Percentiles rank a stretch among this genome's conserved stretches.
These are phyloP conservation scores for Myotis pilosus DNA, from an alignment of 2,797 vertebrate species.

Conservation along the genomic window DNA sequence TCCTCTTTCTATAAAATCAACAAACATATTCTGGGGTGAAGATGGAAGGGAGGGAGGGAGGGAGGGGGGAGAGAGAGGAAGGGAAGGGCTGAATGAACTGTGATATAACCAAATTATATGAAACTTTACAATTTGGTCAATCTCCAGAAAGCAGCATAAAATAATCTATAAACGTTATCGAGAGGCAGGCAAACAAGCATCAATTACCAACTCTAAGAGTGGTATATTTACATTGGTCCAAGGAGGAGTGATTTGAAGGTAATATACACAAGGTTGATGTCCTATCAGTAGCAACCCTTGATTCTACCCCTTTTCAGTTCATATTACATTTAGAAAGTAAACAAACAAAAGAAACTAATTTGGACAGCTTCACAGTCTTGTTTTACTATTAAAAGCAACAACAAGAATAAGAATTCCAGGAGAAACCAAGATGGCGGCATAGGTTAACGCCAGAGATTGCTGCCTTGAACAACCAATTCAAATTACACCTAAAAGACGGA, in stretches of 20 bases:
- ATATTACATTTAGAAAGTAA: slow-evolving; percentile 3
- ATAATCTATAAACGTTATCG: neutral
- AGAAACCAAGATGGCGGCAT: too few species aligned
- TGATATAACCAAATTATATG: neutral
- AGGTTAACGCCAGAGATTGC: too few species aligned
- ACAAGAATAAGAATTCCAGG: too few species aligned
- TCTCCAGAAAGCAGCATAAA: neutral
- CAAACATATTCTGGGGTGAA: neutral
- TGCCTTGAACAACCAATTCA: too few species aligned
- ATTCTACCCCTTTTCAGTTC: neutral
- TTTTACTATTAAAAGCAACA: neutral
- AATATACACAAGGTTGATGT: neutral
- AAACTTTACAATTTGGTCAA: neutral
- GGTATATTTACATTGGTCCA: neutral
- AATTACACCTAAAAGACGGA: too few species aligned
- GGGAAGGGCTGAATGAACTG: neutral
- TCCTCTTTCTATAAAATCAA: neutral
- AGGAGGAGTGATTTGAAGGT: too few species aligned
- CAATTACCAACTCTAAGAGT: neutral
- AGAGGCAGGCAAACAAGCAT: neutral
- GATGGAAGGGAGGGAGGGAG: too few species aligned
- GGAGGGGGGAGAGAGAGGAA: too few species aligned
- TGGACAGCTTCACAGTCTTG: neutral
- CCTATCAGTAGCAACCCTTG: neutral
- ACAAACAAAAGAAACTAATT: neutral